Percentiles rank a stretch among this genome's conserved stretches.
phyloP scores from a whole-genome alignment of 1,140 invertebrate species.

The Armadillidium nasatum region DNA sequence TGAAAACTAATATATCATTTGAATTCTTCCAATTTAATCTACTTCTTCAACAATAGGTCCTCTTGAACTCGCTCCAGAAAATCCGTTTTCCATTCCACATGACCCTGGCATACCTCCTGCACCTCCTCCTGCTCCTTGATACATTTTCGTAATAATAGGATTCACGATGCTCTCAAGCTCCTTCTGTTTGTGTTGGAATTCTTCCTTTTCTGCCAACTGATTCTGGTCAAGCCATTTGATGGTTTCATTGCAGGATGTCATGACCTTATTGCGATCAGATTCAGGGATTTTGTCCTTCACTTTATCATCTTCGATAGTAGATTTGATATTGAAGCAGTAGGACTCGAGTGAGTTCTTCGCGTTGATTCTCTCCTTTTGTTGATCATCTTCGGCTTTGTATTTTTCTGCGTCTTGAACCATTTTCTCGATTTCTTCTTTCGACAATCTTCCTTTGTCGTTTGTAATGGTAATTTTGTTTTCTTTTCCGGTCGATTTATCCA shows the following conservation, averaged over 20 bases:
- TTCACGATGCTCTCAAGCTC: conserved; percentile 48
- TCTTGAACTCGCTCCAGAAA: conserved; percentile 57
- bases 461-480: conserved; percentile 65
- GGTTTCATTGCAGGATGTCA: conserved; percentile 52
- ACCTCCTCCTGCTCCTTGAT: conserved; percentile 43
- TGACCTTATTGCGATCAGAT: conserved; percentile 58
- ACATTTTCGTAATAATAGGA: conserved; percentile 48
- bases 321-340: conserved; percentile 96
- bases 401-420: conserved; percentile 53
- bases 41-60: conserved; percentile 94
- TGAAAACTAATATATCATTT: too few relatives aligned
- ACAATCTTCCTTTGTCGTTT: conserved; percentile 54
- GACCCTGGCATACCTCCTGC: conserved; percentile 33
- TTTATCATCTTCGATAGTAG: conserved; percentile 61
- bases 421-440: conserved; percentile 52
- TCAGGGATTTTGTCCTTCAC: conserved; percentile 55
- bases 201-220: conserved; percentile 51
- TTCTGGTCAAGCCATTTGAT: conserved; percentile 53
- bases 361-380: conserved; percentile 59
- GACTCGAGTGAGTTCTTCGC: conserved; percentile 81
- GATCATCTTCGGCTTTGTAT: conserved; percentile 52
- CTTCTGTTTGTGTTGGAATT: conserved; percentile 51
- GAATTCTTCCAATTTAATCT: conserved; percentile 80
- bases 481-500: conserved; percentile 69
- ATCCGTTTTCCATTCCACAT: conserved; percentile 35